phyloP scores from a whole-genome alignment of 1,140 invertebrate genomes.

The Saccostrea cuccullata region DNA sequence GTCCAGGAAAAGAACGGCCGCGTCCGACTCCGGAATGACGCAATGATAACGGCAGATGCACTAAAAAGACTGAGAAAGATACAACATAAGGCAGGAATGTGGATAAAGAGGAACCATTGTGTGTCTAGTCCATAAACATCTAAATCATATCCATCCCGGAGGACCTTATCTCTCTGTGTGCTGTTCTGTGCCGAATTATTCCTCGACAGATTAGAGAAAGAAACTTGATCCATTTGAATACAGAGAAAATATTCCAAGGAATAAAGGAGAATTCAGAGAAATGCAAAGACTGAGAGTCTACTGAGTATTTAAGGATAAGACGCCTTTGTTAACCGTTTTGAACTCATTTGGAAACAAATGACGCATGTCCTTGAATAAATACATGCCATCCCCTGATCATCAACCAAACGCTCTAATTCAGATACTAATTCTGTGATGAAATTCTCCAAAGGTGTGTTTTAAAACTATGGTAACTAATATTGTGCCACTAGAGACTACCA shows the following conservation, averaged over 20 bases:
- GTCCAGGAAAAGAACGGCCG: slow-evolving; percentile 55
- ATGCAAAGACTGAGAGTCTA: not conserved
- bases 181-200: not conserved
- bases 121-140: slow-evolving; percentile 45
- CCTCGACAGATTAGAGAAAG: not conserved
- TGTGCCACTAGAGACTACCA: not conserved
- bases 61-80: slow-evolving; percentile 56
- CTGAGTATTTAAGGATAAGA: not conserved
- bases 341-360: not conserved
- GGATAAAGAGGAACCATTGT: slow-evolving; percentile 55
- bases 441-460: not conserved
- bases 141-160: slow-evolving; percentile 37
- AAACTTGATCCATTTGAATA: not conserved
- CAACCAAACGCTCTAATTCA: not conserved
- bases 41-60: slow-evolving; percentile 43
- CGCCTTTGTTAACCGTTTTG: not conserved
- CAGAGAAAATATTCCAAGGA: not conserved
- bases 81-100: slow-evolving; percentile 55
- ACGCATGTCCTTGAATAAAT: not conserved
- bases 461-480: not conserved
- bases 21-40: slow-evolving; percentile 50
- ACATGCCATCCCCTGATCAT: not conserved
- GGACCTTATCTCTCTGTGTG: not conserved
- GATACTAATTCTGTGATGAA: not conserved
- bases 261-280: not conserved